Percentiles rank a stretch among this genome's conserved stretches.
phyloP scores from a whole-genome alignment of 1,140 invertebrate genomes.

The Listronotus bonariensis region DNA sequence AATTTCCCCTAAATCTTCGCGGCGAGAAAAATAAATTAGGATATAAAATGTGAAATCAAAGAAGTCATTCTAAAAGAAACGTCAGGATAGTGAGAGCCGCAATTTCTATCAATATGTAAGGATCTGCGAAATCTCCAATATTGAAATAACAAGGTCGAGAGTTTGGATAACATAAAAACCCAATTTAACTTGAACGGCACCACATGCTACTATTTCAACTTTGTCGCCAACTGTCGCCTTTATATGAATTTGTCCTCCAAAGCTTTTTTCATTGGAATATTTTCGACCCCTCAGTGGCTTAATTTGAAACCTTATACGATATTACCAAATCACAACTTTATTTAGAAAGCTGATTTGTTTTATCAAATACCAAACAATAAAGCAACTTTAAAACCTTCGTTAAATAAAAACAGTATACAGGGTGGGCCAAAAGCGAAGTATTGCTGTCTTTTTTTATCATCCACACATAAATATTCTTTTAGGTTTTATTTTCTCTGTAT shows the following conservation, averaged over 20 bases:
- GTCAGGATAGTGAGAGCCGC: slow-evolving; percentile 32
- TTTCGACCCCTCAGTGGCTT: too few relatives aligned
- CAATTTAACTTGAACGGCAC: slow-evolving; percentile 45
- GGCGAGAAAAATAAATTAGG: slow-evolving; percentile 30
- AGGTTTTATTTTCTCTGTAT: too few relatives aligned
- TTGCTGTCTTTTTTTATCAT: too few relatives aligned
- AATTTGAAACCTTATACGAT: too few relatives aligned
- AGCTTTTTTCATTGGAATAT: slow-evolving; percentile 22
- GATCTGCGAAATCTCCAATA: slow-evolving; percentile 42
- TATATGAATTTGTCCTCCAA: slow-evolving; percentile 40
- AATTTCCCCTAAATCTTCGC: slow-evolving; percentile 18
- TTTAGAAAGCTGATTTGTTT: too few relatives aligned
- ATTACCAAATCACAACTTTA: too few relatives aligned
- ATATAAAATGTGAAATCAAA: slow-evolving; percentile 26
- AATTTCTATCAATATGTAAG: slow-evolving; percentile 46
- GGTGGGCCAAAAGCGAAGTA: too few relatives aligned
- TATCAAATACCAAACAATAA: too few relatives aligned
- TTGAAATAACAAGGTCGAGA: slow-evolving; percentile 44
- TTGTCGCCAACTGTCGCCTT: slow-evolving; percentile 38
- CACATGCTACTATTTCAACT: slow-evolving; percentile 47
- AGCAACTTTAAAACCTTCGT: too few relatives aligned
- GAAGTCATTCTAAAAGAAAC: slow-evolving; percentile 19
- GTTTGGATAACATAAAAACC: slow-evolving; percentile 45
- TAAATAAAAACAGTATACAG: too few relatives aligned
- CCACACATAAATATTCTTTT: too few relatives aligned